phyloP scores from a whole-genome alignment of 2,797 vertebrate genomes.

The Pseudochromis fuscus region DNA sequence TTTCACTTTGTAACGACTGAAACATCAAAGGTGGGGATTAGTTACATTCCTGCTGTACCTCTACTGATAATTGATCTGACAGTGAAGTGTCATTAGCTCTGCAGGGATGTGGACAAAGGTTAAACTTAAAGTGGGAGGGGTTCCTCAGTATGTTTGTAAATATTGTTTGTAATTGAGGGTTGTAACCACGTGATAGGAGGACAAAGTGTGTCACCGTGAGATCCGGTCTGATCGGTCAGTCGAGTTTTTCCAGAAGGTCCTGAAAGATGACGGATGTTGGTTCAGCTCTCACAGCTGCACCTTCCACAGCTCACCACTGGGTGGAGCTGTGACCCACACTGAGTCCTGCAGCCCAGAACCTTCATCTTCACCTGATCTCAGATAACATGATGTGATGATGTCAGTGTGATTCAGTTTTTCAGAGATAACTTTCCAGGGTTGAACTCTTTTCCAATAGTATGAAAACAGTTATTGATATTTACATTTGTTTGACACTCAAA shows the following conservation, averaged over 20 bases:
- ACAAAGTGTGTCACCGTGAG: neutral
- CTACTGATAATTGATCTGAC: no score
- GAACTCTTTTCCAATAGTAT: no score
- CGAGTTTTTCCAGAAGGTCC: slow-evolving; percentile 4
- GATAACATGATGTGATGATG: no score
- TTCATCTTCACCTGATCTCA: no score
- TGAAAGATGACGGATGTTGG: neutral
- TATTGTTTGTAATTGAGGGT: neutral
- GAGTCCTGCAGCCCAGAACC: neutral
- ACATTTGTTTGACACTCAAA: no score
- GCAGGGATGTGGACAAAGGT: neutral
- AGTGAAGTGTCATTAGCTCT: neutral
- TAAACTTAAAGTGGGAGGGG: neutral
- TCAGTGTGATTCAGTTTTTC: no score
- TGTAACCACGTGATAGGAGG: neutral
- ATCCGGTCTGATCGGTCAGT: slow-evolving; percentile 8
- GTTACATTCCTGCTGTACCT: no score
- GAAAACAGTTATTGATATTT: no score
- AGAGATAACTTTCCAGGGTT: no score
- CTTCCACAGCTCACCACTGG: slow-evolving; percentile 51
- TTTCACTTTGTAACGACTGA: no score
- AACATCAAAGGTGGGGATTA: no score
- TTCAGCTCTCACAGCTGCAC: slow-evolving; percentile 11
- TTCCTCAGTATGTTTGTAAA: neutral
- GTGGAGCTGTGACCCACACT: slow-evolving; percentile 44